Evolutionary conservation across 2,113 vertebrate genomes (phyloP), one percentile per base, ranked within the genome.

Genomic region (Syngnathus typhle): DNA sequence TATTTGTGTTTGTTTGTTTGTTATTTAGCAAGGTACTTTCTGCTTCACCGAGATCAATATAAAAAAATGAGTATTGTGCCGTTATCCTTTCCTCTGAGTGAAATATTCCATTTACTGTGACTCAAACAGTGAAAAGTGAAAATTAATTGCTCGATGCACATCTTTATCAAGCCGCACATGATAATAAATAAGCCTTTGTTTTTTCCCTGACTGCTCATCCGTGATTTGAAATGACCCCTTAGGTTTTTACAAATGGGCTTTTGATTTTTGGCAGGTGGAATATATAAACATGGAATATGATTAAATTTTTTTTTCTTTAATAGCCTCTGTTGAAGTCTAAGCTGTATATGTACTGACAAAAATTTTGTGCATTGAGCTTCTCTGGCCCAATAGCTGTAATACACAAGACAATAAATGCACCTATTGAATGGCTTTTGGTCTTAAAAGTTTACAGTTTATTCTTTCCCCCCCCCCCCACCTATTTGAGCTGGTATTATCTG

Each of bases 271-370:
- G 58, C 43, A 65, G 63, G 54, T 56, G 66, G 56, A 78, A 74
- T 52, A 59, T 60, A 46, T 74, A 65, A 84, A 86, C 68, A 52
- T 1, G n/a, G n/a, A 70, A n/a, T 37, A 13, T 46, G 41, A 70
- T 5, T 15, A 60, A 47, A 60, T 70, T 73, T 80, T 81, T 81
- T 73, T 61, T 47, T 79, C 41, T 72, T 77, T 78, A 82, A 77
- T 76, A 70, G 55, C 64, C 68, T 60, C 60, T 64, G 74, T 63
- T 77, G 67, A 80, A 76, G 67, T 66, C 56, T 64, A 61, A 52
- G 60, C 63, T 72, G 60, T 54, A 67, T 77, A 72, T 72, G 64
- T 76, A 78, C 74, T 68, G 70, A 78, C 58, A 69, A 70, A 80
- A 60, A 32, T 23, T 13, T 32, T 43, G 21, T 27, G 27, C 21